phyloP scores from a whole-genome alignment of 1,140 invertebrate species.

The Theocolax elegans region DNA sequence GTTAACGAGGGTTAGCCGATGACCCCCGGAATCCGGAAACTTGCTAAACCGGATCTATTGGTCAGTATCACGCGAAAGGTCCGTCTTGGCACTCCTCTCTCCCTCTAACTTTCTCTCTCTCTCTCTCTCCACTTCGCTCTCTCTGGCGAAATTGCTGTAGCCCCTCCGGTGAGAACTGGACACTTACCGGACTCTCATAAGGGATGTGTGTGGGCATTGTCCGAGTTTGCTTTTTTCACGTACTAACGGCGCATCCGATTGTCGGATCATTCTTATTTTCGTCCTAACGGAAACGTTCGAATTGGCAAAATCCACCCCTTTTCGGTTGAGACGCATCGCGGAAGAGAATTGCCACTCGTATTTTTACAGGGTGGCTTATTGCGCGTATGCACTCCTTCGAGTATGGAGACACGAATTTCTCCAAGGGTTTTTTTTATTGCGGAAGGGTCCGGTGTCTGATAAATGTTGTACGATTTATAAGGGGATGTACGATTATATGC shows the following conservation, averaged over 20 bases:
- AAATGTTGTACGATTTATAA: too few relatives aligned
- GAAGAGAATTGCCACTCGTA: background rate
- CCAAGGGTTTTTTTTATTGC: too few relatives aligned
- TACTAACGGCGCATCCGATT: background rate
- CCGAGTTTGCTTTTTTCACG: constrained; percentile 9
- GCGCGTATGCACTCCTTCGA: too few relatives aligned
- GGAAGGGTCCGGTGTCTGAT: too few relatives aligned
- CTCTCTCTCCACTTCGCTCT: constrained; percentile 19
- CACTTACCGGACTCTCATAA: constrained; percentile 57
- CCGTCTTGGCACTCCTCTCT: constrained; percentile 8
- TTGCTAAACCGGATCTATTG: constrained; percentile 69
- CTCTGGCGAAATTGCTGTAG: constrained; percentile 37
- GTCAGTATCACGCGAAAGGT: constrained; percentile 59
- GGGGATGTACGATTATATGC: too few relatives aligned
- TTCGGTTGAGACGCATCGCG: background rate
- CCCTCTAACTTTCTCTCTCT: constrained; percentile 17
- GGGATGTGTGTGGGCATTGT: constrained; percentile 23
- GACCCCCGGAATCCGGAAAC: constrained; percentile 66
- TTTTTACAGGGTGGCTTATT: too few relatives aligned
- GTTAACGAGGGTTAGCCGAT: too few relatives aligned
- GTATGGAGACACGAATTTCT: too few relatives aligned
- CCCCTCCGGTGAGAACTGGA: constrained; percentile 64
- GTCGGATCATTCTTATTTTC: too few relatives aligned
- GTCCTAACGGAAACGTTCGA: background rate
- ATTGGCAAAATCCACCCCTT: background rate